Evolutionary conservation across 2,113 vertebrate species (phyloP).

Genomic region (Chinchilla lanigera): DNA sequence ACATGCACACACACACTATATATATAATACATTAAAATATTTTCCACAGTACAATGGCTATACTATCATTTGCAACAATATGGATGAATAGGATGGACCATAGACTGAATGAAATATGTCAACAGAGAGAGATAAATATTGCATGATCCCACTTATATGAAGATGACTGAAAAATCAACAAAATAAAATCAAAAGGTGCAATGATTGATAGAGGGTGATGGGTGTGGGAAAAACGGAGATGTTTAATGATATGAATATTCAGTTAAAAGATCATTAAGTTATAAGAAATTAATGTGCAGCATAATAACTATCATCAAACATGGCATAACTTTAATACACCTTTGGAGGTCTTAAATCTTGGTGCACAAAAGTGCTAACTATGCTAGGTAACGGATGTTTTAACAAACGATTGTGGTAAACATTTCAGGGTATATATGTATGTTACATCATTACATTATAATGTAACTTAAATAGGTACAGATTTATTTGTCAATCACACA

Average conservation of each 20-base stretch:
- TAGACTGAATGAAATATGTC: background rate
- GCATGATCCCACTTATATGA: background rate
- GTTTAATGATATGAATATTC: background rate
- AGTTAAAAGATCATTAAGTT: background rate
- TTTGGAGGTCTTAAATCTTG: background rate
- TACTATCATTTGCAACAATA: background rate
- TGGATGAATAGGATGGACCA: background rate
- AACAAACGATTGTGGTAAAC: background rate
- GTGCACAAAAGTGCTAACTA: background rate
- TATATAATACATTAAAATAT: background rate
- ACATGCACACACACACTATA: too few relatives aligned
- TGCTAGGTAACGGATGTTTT: background rate
- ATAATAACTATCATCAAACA: background rate
- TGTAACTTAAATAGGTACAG: background rate
- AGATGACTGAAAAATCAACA: background rate
- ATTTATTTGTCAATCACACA: background rate
- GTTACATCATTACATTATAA: background rate
- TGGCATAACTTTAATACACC: background rate
- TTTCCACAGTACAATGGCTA: background rate
- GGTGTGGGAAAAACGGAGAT: background rate
- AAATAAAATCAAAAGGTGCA: background rate
- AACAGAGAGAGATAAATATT: background rate
- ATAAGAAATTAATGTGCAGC: background rate
- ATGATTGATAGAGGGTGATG: background rate
- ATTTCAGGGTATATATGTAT: background rate